Evolutionary conservation across 2,797 vertebrate genomes (phyloP).

Genomic region (Bradypodion pumilum): DNA sequence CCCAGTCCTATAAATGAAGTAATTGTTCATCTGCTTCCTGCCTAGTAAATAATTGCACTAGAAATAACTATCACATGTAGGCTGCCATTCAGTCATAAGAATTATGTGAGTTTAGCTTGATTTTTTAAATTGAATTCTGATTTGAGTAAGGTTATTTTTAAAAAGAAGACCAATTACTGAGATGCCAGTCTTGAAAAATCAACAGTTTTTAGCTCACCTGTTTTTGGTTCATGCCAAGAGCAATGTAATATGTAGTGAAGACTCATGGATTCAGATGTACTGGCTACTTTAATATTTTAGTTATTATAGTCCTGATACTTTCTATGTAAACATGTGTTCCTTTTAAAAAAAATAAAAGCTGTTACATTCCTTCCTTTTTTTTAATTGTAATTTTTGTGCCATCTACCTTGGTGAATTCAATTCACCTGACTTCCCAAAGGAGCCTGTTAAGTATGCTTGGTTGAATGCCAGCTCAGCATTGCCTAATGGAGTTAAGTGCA

Average conservation of each 20-base stretch:
- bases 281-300: constrained; percentile 46
- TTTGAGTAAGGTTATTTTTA: background rate
- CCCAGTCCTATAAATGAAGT: background rate
- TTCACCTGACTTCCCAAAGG: constrained; percentile 10
- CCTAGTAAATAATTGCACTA: background rate
- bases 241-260: constrained; percentile 14
- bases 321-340: background rate
- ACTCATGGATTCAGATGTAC: constrained; percentile 30
- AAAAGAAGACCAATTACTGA: background rate
- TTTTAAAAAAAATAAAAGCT: constrained; percentile 19
- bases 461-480: constrained; percentile 48
- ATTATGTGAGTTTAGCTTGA: background rate
- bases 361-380: background rate
- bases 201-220: background rate
- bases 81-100: too few relatives aligned
- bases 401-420: constrained; percentile 1
- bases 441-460: constrained; percentile 47
- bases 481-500: constrained; percentile 53
- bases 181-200: background rate
- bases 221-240: background rate
- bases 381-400: background rate
- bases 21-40: background rate
- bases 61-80: background rate
- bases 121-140: background rate
- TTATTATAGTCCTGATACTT: constrained; percentile 2